These are phyloP conservation scores for Lacanobia wlatinum DNA, from an alignment of 2,888 invertebrate species.

Conservation along the genomic window DNA sequence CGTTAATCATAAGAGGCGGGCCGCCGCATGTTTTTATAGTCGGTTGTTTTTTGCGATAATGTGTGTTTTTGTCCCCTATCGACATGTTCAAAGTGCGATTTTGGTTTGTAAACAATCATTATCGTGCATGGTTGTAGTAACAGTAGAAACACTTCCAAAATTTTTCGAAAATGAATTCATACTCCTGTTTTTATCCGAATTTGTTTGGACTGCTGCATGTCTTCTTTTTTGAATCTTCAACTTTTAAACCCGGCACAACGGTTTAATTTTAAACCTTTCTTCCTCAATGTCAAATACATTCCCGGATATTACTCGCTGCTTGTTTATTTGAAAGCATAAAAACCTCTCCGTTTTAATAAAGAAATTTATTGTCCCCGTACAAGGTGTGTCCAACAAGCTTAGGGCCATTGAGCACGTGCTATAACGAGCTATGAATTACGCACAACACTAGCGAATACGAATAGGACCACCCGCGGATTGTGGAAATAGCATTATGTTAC, in stretches of 20 bases:
- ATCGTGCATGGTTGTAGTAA: neutral
- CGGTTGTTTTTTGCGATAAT: constrained; percentile 21
- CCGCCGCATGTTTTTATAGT: constrained; percentile 13
- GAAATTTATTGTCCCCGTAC: constrained; percentile 42
- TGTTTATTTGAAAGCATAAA: constrained; percentile 2
- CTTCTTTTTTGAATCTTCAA: neutral
- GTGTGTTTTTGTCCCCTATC: constrained; percentile 4
- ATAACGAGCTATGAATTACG: constrained; percentile 61
- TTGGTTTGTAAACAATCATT: constrained; percentile 4
- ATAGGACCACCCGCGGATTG: constrained; percentile 64
- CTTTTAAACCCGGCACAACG: neutral
- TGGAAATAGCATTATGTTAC: constrained; percentile 43
- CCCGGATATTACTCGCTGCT: constrained; percentile 9
- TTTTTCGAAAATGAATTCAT: neutral
- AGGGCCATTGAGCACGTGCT: constrained; percentile 48
- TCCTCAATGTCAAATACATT: constrained; percentile 4
- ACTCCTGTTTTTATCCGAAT: neutral
- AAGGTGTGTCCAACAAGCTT: constrained; percentile 47
- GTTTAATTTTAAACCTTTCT: neutral
- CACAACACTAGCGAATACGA: constrained; percentile 55
- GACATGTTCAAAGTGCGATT: constrained; percentile 9
- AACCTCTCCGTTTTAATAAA: constrained; percentile 32
- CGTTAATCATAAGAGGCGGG: constrained; percentile 23
- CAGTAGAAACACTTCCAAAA: neutral
- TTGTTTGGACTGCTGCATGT: neutral